These are phyloP conservation scores for Ferdinandea cuprea DNA, from an alignment of 2,888 invertebrate species.

Conservation along the genomic window DNA sequence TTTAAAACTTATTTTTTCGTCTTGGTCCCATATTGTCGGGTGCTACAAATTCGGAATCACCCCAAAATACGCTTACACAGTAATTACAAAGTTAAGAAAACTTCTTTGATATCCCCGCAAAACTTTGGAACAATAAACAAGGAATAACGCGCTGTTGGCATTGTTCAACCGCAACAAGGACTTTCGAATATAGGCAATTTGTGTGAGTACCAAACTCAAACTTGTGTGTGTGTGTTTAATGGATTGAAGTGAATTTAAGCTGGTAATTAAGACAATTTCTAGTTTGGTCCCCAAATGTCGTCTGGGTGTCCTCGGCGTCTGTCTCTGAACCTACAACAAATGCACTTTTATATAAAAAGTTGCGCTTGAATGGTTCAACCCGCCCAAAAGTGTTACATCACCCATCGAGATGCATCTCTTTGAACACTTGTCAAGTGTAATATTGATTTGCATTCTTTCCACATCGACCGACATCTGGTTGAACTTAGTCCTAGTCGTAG, in stretches of 20 bases:
- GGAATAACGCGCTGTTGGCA: slow-evolving; percentile 18
- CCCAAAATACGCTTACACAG: slow-evolving; percentile 16
- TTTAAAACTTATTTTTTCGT: slow-evolving; percentile 10
- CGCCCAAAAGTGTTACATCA: slow-evolving; percentile 12
- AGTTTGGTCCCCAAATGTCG: background rate
- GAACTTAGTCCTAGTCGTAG: background rate
- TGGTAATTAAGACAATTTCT: slow-evolving; percentile 16
- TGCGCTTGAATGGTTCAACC: too few species aligned
- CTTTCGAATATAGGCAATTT: slow-evolving; percentile 16
- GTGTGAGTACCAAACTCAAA: background rate
- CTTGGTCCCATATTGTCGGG: slow-evolving; percentile 10
- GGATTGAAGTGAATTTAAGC: slow-evolving; percentile 17
- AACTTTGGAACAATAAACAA: slow-evolving; percentile 50
- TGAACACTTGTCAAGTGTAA: slow-evolving; percentile 14
- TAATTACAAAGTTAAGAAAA: slow-evolving; percentile 36
- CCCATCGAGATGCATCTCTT: background rate
- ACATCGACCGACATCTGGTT: background rate
- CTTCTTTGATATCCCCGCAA: slow-evolving; percentile 21
- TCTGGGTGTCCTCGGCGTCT: background rate
- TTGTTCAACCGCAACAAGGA: slow-evolving; percentile 20
- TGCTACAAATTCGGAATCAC: slow-evolving; percentile 17
- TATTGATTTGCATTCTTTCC: slow-evolving; percentile 28
- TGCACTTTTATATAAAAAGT: background rate
- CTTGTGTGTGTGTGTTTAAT: slow-evolving; percentile 39
- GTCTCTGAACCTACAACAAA: too few species aligned